Evolutionary conservation across 2,888 invertebrate species (phyloP).

Genomic region (Linnaemya tessellans): DNA sequence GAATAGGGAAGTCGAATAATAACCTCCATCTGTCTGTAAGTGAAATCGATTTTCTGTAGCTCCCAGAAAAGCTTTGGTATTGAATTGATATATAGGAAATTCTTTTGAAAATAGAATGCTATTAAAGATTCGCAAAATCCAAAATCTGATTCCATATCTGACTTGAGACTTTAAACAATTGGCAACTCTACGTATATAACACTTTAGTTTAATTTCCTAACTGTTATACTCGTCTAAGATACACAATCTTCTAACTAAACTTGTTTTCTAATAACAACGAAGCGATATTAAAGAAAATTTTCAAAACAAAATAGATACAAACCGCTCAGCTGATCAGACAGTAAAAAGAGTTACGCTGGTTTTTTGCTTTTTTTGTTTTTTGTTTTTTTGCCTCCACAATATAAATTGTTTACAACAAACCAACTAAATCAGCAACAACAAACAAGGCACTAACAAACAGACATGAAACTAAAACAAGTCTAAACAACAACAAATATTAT

Average conservation of each 20-base stretch:
- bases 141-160: too few species aligned
- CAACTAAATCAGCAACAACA: conserved; percentile 10
- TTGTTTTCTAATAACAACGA: conserved; percentile 67
- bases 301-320: conserved; percentile 41
- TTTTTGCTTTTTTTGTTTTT: too few species aligned
- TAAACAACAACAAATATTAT: conserved; percentile 60
- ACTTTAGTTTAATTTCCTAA: conserved; percentile 13
- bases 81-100: too few species aligned
- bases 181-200: conserved; percentile 65
- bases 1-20: too few species aligned
- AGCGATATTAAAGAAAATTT: conserved; percentile 28
- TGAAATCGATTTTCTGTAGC: too few species aligned
- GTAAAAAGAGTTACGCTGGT: conserved; percentile 29
- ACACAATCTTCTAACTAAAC: conserved; percentile 55
- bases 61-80: too few species aligned
- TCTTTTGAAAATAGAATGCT: too few species aligned
- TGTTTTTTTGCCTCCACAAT: conserved; percentile 18
- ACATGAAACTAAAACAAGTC: conserved; percentile 67
- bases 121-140: too few species aligned
- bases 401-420: conserved; percentile 62
- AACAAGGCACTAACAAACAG: conserved; percentile 27
- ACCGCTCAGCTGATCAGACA: conserved; percentile 67
- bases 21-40: too few species aligned
- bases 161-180: not conserved
- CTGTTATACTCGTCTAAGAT: conserved; percentile 60